Conservation (phyloP, 2,888 invertebrate species). For the Limnephilus marmoratus region DNA sequence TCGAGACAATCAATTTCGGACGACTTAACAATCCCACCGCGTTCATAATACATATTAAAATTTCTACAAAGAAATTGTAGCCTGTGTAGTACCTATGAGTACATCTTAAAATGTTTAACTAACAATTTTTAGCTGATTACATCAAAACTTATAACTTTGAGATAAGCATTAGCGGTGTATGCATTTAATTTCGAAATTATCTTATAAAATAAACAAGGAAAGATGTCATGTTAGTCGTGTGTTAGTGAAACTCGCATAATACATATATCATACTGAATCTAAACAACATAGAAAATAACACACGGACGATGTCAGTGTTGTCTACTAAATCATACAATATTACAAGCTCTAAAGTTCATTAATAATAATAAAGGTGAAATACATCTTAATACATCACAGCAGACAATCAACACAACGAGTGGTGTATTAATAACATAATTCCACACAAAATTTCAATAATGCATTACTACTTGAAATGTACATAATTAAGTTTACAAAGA, state of each 20-base stretch:
- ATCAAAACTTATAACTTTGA: not conserved
- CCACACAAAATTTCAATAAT: not conserved
- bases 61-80: not conserved
- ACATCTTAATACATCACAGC: not conserved
- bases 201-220: not conserved
- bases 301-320: not conserved
- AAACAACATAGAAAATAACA: not conserved
- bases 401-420: not conserved
- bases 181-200: too few relatives aligned
- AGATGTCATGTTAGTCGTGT: not conserved
- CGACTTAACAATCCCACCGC: not conserved
- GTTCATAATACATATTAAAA: not conserved
- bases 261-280: not conserved
- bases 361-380: not conserved
- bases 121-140: not conserved
- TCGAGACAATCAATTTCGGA: not conserved
- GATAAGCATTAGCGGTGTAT: not conserved
- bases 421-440: not conserved
- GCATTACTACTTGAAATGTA: constrained; percentile 24
- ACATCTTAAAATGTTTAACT: not conserved
- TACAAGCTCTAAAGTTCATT: not conserved
- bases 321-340: not conserved
- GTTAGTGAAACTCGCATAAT: not conserved
- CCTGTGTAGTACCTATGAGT: too few relatives aligned
- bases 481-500: constrained; percentile 15